Evolutionary conservation across 1,140 invertebrate genomes (phyloP), one percentile per base, ranked within the genome.

Genomic region (Elymnias hypermnestra): DNA sequence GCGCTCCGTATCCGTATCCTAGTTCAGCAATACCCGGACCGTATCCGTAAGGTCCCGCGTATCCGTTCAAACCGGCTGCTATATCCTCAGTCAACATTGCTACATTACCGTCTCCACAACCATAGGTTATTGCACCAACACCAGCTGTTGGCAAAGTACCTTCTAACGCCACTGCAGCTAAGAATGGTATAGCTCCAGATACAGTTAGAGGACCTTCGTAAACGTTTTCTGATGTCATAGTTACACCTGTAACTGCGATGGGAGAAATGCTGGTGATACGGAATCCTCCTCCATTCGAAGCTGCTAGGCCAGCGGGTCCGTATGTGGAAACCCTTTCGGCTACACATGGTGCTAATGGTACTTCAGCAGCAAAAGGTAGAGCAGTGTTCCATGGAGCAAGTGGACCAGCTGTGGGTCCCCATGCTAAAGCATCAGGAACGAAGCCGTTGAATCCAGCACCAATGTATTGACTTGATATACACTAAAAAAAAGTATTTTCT

Each of bases 201-300:
- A 71, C 64, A 0, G 47, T 28, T 0, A 73, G 18, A 2, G 57
- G 56, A 2, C 70, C 67, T 54, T 71, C 61, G 14, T 67, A 48
- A 18, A 37, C 53, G 36, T 62, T 71, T 1, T 71, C 61, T 4
- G 62, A 61, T 3, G 44, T 48, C 5, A 74, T 57, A 2, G 46
- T 35, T 5, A 74, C 25, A 1, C 64, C 71, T 5, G 22, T 48
- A 1, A 66, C 60, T 6, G 60, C 44, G 8, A 66, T 57, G 2
- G 62, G 58, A 15, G 63, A 67, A 6, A 36, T 38, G 25, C 62
- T 66, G 33, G 52, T 38, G 0, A 65, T 53, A 3, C 43, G 29
- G 13, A 69, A 48, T 6, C 44, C 42, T 6, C 58, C 63, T 4
- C 60, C 63, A 13, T 39, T 53, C n/a, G n/a, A n/a, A n/a, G n/a